Evolutionary conservation across 1,140 invertebrate species (phyloP).

Genomic region (Anastrepha ludens): DNA sequence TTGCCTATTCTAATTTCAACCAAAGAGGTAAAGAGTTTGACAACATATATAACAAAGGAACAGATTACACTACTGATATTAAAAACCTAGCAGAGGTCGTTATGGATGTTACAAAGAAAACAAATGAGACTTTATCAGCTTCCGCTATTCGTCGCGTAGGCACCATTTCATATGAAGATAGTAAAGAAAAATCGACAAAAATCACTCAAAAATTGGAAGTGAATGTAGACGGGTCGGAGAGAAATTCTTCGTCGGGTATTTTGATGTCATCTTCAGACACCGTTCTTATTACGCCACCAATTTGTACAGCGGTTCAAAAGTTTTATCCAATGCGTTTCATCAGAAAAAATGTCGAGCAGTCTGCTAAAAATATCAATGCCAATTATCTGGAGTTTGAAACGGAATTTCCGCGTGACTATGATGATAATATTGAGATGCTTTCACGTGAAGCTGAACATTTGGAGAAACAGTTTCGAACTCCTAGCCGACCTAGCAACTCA

Average conservation of each 20-base stretch:
- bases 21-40: not conserved
- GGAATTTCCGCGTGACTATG: slow-evolving; percentile 73
- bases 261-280: not conserved
- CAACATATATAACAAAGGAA: not conserved
- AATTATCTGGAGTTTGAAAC: slow-evolving; percentile 72
- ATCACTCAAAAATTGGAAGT: not conserved
- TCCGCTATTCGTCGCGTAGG: slow-evolving; percentile 57
- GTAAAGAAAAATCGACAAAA: slow-evolving; percentile 62
- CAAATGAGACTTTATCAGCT: slow-evolving; percentile 1
- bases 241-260: not conserved
- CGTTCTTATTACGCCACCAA: not conserved
- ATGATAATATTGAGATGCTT: slow-evolving; percentile 74
- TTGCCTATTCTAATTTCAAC: not conserved
- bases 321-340: slow-evolving; percentile 69
- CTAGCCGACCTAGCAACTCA: slow-evolving; percentile 64
- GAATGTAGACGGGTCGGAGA: not conserved
- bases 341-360: slow-evolving; percentile 70
- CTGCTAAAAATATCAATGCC: slow-evolving; percentile 65
- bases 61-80: not conserved
- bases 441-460: slow-evolving; percentile 73
- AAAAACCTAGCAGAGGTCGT: not conserved
- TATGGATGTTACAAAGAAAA: slow-evolving; percentile 31
- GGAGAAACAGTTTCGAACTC: slow-evolving; percentile 72
- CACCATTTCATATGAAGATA: slow-evolving; percentile 61
- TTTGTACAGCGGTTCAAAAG: slow-evolving; percentile 56